These are phyloP conservation scores for Lytechinus pictus DNA, from an alignment of 35 echinoderm and acorn worm species.

Conservation along the genomic window DNA sequence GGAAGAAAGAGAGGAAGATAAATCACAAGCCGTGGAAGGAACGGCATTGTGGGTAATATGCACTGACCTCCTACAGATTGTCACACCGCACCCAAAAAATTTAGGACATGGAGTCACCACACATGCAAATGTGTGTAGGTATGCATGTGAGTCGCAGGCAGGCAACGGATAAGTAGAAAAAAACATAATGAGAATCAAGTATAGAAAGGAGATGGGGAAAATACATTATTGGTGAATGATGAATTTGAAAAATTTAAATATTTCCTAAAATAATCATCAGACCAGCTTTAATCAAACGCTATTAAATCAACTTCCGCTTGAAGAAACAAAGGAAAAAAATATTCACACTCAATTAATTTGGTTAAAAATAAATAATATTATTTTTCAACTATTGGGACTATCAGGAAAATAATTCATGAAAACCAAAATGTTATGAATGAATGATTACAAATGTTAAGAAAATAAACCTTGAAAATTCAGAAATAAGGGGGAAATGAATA, in stretches of 20 bases:
- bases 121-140: slow-evolving; percentile 47
- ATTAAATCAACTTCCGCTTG: background rate
- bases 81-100: slow-evolving; percentile 9
- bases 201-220: background rate
- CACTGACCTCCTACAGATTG: slow-evolving; percentile 47
- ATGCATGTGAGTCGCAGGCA: slow-evolving; percentile 24
- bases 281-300: background rate
- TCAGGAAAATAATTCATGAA: no score
- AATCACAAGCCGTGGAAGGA: slow-evolving; percentile 8
- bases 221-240: background rate
- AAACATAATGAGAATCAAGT: background rate
- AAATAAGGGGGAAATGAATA: background rate
- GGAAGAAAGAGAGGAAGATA: background rate
- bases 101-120: slow-evolving; percentile 25
- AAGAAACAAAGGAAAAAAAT: background rate
- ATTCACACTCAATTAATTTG: background rate
- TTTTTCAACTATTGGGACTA: no score
- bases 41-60: slow-evolving; percentile 45
- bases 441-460: no score
- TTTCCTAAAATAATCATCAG: background rate
- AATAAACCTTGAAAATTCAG: no score
- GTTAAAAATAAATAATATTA: background rate
- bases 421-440: no score
- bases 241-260: background rate
- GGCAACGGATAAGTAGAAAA: slow-evolving; percentile 4